These are phyloP conservation scores for Pomatorhinus ruficollis DNA, from an alignment of 2,113 vertebrate species.

Conservation along the genomic window DNA sequence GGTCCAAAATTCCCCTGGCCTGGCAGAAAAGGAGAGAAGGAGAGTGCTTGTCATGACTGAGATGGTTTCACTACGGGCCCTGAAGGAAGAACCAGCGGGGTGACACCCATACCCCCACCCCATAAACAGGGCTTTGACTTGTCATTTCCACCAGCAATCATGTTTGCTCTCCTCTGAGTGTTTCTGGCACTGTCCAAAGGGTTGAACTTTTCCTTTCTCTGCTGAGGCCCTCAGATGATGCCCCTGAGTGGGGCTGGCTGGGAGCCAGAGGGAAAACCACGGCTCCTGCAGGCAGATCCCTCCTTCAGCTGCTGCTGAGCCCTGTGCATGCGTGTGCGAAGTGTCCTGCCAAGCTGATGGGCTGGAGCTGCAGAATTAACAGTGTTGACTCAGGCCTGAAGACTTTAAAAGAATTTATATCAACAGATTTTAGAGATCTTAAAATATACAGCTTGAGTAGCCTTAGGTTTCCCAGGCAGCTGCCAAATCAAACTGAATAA, in stretches of 20 bases:
- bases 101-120: background rate
- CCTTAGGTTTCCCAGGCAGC: conserved; percentile 71
- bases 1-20: background rate
- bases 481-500: conserved; percentile 80
- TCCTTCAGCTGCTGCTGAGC: background rate
- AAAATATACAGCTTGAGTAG: conserved; percentile 74
- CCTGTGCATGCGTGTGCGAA: background rate
- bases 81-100: background rate
- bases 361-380: conserved; percentile 68
- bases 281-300: background rate
- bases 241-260: background rate
- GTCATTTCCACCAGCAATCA: background rate
- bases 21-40: background rate
- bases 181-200: background rate
- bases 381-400: conserved; percentile 70
- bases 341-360: conserved; percentile 25
- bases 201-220: background rate
- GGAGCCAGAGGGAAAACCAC: background rate
- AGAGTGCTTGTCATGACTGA: background rate
- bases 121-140: background rate
- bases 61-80: background rate
- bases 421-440: conserved; percentile 75
- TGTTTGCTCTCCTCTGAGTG: background rate
- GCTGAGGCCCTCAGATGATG: background rate
- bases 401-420: conserved; percentile 66